Percentiles rank a stretch among this genome's conserved stretches.
phyloP scores from a whole-genome alignment of 2,113 vertebrate genomes.

The Apodemus speciosus region DNA sequence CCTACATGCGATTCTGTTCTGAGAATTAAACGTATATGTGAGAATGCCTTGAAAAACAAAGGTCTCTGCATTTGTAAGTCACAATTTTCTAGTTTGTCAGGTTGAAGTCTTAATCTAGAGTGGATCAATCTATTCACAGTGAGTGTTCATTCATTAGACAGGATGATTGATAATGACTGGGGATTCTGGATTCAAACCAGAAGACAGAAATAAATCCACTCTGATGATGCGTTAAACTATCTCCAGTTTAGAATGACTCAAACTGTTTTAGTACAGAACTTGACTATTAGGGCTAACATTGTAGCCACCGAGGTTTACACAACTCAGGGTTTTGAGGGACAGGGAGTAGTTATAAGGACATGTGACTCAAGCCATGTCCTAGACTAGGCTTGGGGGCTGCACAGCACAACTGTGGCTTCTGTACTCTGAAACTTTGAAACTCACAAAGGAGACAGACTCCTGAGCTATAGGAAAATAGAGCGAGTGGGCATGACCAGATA shows the following conservation, averaged over 20 bases:
- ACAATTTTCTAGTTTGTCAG: slow-evolving; percentile 60
- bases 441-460: background rate
- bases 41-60: background rate
- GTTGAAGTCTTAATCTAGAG: slow-evolving; percentile 61
- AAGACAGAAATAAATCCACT: slow-evolving; percentile 67
- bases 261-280: slow-evolving; percentile 33
- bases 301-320: background rate
- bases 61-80: slow-evolving; percentile 11
- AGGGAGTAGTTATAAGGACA: background rate
- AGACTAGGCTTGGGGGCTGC: background rate
- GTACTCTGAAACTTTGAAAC: background rate
- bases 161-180: slow-evolving; percentile 66
- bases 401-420: background rate
- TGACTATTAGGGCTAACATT: slow-evolving; percentile 30
- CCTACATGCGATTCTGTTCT: background rate
- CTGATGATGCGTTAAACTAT: slow-evolving; percentile 50
- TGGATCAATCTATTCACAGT: slow-evolving; percentile 60
- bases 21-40: background rate
- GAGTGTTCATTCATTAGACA: slow-evolving; percentile 70
- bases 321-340: background rate
- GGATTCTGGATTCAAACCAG: slow-evolving; percentile 71
- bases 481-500: background rate
- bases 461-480: background rate
- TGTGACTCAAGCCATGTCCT: background rate
- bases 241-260: slow-evolving; percentile 52